Percentiles rank a stretch among this genome's conserved stretches.
phyloP scores from a whole-genome alignment of 2,888 invertebrate species.

The Choreutis nemorana region DNA sequence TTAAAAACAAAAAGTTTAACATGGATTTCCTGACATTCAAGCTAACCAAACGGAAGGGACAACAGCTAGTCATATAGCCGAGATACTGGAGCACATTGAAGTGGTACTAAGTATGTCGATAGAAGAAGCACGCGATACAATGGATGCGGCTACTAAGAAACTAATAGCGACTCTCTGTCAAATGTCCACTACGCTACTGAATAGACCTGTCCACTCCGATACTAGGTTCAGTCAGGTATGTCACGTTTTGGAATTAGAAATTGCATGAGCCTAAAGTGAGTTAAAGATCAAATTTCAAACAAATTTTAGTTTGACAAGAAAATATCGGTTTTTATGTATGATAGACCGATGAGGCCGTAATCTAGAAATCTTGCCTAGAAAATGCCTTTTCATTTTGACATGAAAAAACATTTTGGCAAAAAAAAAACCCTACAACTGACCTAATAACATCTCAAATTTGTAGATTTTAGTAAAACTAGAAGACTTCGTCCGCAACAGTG shows the following conservation, averaged over 20 bases:
- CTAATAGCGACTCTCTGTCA: conserved; percentile 21
- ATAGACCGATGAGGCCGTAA: too few relatives aligned
- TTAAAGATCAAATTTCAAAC: too few relatives aligned
- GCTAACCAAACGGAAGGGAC: conserved; percentile 22
- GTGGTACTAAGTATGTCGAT: conserved; percentile 19
- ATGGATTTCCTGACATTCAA: too few relatives aligned
- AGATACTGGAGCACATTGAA: conserved; percentile 17
- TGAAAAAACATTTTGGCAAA: too few relatives aligned
- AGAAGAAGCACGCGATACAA: conserved; percentile 22
- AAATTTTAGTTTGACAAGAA: too few relatives aligned
- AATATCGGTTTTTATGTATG: too few relatives aligned
- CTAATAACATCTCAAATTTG: conserved; percentile 4
- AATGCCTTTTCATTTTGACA: too few relatives aligned
- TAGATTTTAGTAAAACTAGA: conserved; percentile 37
- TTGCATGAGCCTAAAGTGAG: too few relatives aligned
- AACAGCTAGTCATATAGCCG: conserved; percentile 24
- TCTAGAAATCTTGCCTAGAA: too few relatives aligned
- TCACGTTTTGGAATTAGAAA: conserved; percentile 4
- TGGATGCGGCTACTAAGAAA: conserved; percentile 25
- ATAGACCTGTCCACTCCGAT: conserved; percentile 23
- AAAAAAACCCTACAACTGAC: too few relatives aligned
- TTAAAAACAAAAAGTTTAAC: too few relatives aligned
- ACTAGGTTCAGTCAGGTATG: conserved; percentile 26
- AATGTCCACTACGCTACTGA: conserved; percentile 24
- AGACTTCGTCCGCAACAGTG: conserved; percentile 34